Evolutionary conservation across 2,113 vertebrate genomes (phyloP), one percentile per base, ranked within the genome.

Genomic region (Phylloscopus whistleri): DNA sequence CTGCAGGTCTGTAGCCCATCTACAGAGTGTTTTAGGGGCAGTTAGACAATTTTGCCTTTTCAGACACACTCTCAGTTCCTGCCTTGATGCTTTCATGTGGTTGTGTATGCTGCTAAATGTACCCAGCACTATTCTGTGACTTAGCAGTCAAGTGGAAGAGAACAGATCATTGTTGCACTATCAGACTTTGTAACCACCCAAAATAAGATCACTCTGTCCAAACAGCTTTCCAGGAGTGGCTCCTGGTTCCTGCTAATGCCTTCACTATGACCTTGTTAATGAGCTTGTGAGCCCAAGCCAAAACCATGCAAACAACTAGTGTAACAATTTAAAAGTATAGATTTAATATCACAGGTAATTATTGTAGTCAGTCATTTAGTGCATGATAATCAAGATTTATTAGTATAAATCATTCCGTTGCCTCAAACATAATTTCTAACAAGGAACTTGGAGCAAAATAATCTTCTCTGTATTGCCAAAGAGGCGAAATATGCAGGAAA

Each of bases 331-430:
- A 52, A 39, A 80, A 67, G 39, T 68, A 91, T 64, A 87, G 87
- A 89, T 93, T 96, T 91, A 85, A 31, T 93, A 89, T 73, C 81
- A 68, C 39, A 70, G 48, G 44, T 84, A 90, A 95, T 95, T 94
- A 80, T 22, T 89, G 48, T 48, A 78, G 76, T 75, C 39, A 89
- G 39, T 90, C 30, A 49, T 94, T 84, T 90, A 90, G 68, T 67
- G 46, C n/a, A 26, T 9, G 87, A 80, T 46, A 80, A 77, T 83
- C 43, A 89, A 86, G 75, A 88, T 74, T 86, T 94, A 74, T 91
- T 67, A 43, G 18, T 73, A 51, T 51, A 87, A 87, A 76, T 80
- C 48, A 56, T 64, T 77, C 28, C 10, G 27, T 64, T 94, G 43
- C 14, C 22, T 84, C 62, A 87, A 83, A 82, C 11, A 30, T 8